These are phyloP conservation scores for Neodiprion fabricii DNA, from an alignment of 1,140 invertebrate species.

Conservation along the genomic window DNA sequence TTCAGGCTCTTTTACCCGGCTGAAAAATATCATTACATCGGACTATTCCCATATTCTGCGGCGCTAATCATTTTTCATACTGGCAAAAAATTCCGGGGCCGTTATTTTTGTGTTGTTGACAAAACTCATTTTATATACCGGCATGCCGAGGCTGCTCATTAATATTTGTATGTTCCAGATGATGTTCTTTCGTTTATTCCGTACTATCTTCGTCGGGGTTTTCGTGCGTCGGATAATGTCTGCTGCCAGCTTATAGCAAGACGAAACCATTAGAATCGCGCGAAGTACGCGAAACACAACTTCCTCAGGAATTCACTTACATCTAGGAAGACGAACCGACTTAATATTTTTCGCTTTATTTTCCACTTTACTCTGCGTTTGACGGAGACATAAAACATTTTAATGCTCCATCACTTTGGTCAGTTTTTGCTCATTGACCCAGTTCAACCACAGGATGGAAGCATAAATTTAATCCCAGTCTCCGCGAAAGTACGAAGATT, in stretches of 20 bases:
- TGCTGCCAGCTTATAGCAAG: too few relatives aligned
- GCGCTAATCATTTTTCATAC: background rate
- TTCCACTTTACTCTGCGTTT: slow-evolving; percentile 14
- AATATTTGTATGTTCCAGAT: too few relatives aligned
- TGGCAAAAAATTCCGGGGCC: background rate
- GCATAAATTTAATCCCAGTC: too few relatives aligned
- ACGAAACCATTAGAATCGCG: slow-evolving; percentile 19
- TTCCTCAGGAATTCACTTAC: slow-evolving; percentile 33
- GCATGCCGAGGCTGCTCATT: too few relatives aligned
- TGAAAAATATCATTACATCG: too few relatives aligned
- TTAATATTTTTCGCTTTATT: slow-evolving; percentile 41
- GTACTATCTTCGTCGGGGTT: background rate
- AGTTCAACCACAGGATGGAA: background rate
- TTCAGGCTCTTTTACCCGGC: too few relatives aligned
- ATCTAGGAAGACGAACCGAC: slow-evolving; percentile 38
- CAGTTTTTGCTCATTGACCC: background rate
- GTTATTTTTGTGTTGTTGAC: background rate
- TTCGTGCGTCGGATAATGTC: background rate
- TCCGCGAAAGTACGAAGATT: too few relatives aligned
- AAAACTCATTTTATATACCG: background rate
- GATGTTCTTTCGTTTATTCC: background rate
- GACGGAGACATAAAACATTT: background rate
- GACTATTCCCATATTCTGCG: too few relatives aligned
- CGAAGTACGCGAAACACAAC: slow-evolving; percentile 31
- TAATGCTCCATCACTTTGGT: background rate